Base-by-base conservation (phyloP, 2,888 invertebrate genomes). In the Belgica antarctica region DNA sequence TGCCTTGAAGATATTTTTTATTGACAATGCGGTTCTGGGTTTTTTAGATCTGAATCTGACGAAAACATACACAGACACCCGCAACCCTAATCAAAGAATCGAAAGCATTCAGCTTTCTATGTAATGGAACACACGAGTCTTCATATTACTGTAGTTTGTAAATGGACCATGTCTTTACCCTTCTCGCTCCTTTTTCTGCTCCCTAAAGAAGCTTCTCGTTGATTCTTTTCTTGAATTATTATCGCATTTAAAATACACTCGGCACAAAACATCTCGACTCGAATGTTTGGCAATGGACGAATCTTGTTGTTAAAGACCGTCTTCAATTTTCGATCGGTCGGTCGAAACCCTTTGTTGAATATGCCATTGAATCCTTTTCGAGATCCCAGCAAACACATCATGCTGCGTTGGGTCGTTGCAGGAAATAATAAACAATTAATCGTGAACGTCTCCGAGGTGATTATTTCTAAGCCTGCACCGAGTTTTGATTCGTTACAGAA, bases 181-280 rank as follows among this genome's bases (percentile, higher is more conserved):
- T 52, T 52, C 17, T 52, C 52, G 19, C 22, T 10, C 15, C 41
- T 41, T 15, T 12, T 52, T 17, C 52, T n/a, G 3, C 52, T 52
- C 41, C n/a, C 22, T 52, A 10, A 15, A 59, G 25, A 59, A 27
- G 59, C 59, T 59, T 59, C n/a, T n/a, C n/a, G n/a, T n/a, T n/a
- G n/a, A n/a, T n/a, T n/a, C n/a, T n/a, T n/a, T n/a, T n/a, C n/a
- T n/a, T n/a, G n/a, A n/a, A n/a, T n/a, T 59, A 59, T 59, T 59
- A 59, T 59, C 59, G 59, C 25, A 59, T 59, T 59, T 59, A 59
- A 59, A 59, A 59, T 59, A 59, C 25, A 19, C 59, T 59, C 59
- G 22, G 41, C n/a, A 15, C 31, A 41, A 41, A 41, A 41, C n/a
- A n/a, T n/a, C n/a, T n/a, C n/a, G n/a, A n/a, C n/a, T n/a, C n/a